A percentile compares a stretch with the other conserved stretches of the same genome.
These are phyloP conservation scores for Helobdella robusta DNA, from an alignment of 2,888 invertebrate species.

Conservation along the genomic window DNA sequence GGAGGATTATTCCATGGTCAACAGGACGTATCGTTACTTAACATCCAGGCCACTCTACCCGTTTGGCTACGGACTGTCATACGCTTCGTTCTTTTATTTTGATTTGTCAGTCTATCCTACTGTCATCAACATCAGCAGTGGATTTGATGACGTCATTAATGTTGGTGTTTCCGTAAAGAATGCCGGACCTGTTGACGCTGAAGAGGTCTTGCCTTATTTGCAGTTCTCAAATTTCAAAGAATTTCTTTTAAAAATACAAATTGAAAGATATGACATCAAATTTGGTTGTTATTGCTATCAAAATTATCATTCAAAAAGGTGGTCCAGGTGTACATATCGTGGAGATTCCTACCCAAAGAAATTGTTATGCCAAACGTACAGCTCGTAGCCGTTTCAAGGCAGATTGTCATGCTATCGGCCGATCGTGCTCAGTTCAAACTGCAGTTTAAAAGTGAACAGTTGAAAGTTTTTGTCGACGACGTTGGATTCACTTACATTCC, in stretches of 20 bases:
- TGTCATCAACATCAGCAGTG: not conserved
- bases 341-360: slow-evolving; percentile 36
- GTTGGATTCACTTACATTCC: slow-evolving; percentile 37
- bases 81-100: slow-evolving; percentile 33
- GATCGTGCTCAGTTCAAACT: slow-evolving; percentile 31
- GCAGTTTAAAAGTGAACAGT: slow-evolving; percentile 34
- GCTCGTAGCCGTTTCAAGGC: slow-evolving; percentile 38
- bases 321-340: slow-evolving; percentile 41
- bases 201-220: slow-evolving; percentile 38
- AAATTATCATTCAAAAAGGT: slow-evolving; percentile 35
- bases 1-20: slow-evolving; percentile 39
- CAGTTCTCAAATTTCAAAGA: not conserved
- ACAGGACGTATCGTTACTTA: slow-evolving; percentile 44
- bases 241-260: not conserved
- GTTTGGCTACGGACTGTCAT: slow-evolving; percentile 38
- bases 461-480: slow-evolving; percentile 39
- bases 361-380: slow-evolving; percentile 38
- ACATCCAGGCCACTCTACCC: slow-evolving; percentile 39
- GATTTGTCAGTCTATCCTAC: slow-evolving; percentile 27
- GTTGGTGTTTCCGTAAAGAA: slow-evolving; percentile 39
- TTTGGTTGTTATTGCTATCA: not conserved
- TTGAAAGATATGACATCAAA: not conserved
- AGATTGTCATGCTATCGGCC: not conserved
- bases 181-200: slow-evolving; percentile 38
- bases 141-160: slow-evolving; percentile 36